Percentiles rank a stretch among this genome's conserved stretches.
Conservation (phyloP, 1,140 invertebrate genomes). For the Drosophila rhopaloa region DNA sequence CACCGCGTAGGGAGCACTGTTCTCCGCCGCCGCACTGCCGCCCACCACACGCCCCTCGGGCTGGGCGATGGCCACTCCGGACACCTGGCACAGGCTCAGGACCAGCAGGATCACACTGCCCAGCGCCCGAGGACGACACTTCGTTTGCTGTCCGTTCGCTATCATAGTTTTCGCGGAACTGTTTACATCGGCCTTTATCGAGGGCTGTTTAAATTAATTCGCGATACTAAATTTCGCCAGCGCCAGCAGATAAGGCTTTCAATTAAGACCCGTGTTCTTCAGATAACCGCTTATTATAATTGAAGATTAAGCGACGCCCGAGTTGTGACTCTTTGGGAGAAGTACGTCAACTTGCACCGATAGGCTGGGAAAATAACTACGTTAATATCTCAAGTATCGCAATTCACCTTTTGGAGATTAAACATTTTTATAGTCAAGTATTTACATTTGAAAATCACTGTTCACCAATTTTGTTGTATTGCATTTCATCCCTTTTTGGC, state of each 20-base stretch:
- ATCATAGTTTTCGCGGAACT: constrained; percentile 63
- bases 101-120: constrained; percentile 17
- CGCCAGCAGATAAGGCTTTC: constrained; percentile 60
- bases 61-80: constrained; percentile 28
- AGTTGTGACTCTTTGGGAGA: constrained; percentile 5
- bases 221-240: constrained; percentile 42
- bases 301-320: constrained; percentile 44
- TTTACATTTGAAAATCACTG: constrained; percentile 9
- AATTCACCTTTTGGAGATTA: constrained; percentile 1
- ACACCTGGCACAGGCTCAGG: constrained; percentile 34
- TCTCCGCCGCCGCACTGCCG: constrained; percentile 58
- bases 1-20: constrained; percentile 80
- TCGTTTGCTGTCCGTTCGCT: constrained; percentile 48
- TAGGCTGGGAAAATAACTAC: constrained; percentile 19
- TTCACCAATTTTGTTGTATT: neutral
- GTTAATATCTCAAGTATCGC: constrained; percentile 6
- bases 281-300: constrained; percentile 69
- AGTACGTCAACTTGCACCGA: constrained; percentile 1
- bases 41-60: constrained; percentile 78
- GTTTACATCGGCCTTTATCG: constrained; percentile 62
- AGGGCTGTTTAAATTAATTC: constrained; percentile 68
- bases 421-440: neutral
- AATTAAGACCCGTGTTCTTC: constrained; percentile 50
- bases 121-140: neutral
- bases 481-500: no score